These are phyloP conservation scores for Scaptomyza hsui DNA, from an alignment of 1,140 invertebrate species.

Conservation along the genomic window DNA sequence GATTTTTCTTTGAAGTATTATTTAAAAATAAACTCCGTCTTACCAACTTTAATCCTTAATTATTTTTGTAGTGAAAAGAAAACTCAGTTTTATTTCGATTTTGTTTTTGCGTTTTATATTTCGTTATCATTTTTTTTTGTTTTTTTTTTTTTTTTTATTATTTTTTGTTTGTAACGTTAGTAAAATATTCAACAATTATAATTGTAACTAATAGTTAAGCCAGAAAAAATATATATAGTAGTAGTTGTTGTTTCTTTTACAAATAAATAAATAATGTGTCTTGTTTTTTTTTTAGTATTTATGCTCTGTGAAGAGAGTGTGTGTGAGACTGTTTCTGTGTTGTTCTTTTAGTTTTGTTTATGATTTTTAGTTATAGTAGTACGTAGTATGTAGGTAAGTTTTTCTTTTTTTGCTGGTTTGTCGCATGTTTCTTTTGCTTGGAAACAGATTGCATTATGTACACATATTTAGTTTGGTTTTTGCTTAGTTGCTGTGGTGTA, in stretches of 20 bases:
- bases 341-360: not conserved
- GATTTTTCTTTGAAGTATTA: too few relatives aligned
- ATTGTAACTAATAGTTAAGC: constrained; percentile 80
- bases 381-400: constrained; percentile 33
- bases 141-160: constrained; percentile 40
- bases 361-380: constrained; percentile 31
- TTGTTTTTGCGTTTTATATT: constrained; percentile 67
- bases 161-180: constrained; percentile 72
- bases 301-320: constrained; percentile 38
- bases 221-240: constrained; percentile 71
- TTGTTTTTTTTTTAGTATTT: constrained; percentile 47
- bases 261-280: constrained; percentile 75
- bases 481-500: constrained; percentile 34
- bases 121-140: constrained; percentile 48
- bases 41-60: too few relatives aligned
- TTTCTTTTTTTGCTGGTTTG: constrained; percentile 27
- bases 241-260: constrained; percentile 61
- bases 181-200: constrained; percentile 81
- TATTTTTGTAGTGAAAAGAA: not conserved
- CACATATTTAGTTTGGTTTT: constrained; percentile 54
- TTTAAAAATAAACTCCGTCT: too few relatives aligned
- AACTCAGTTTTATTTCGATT: constrained; percentile 30
- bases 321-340: constrained; percentile 25
- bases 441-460: constrained; percentile 58
- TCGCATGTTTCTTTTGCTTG: constrained; percentile 17